These are phyloP conservation scores for Mycalesis mineus DNA, from an alignment of 2,888 invertebrate species.

Conservation along the genomic window DNA sequence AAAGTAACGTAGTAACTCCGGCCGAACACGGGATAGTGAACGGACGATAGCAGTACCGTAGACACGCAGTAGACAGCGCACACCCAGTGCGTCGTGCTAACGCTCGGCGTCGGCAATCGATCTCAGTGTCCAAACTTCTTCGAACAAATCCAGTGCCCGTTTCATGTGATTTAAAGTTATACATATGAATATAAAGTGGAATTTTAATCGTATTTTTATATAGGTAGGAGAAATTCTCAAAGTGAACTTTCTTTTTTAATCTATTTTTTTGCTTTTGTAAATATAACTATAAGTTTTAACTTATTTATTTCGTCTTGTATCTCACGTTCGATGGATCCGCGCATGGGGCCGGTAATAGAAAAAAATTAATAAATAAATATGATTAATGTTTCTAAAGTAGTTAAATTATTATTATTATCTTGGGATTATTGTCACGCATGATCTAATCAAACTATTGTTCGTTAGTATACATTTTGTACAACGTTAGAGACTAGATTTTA, in stretches of 20 bases:
- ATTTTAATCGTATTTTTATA: conserved; percentile 68
- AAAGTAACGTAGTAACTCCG: conserved; percentile 8
- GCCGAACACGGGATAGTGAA: background rate
- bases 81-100: conserved; percentile 51
- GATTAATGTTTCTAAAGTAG: conserved; percentile 18
- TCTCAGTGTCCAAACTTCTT: conserved; percentile 70
- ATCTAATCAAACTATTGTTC: conserved; percentile 4
- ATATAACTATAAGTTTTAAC: conserved; percentile 69
- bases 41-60: background rate
- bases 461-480: background rate
- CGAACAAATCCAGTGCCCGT: conserved; percentile 74
- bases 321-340: conserved; percentile 37
- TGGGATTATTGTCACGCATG: conserved; percentile 12
- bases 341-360: conserved; percentile 16
- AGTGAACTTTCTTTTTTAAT: conserved; percentile 59
- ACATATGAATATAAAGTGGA: conserved; percentile 54
- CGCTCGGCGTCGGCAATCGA: conserved; percentile 44
- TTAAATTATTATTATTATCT: conserved; percentile 33
- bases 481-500: background rate
- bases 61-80: conserved; percentile 9
- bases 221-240: conserved; percentile 70
- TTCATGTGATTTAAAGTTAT: conserved; percentile 64
- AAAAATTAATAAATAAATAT: conserved; percentile 4
- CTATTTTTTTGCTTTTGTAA: conserved; percentile 74
- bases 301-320: conserved; percentile 68